Conservation (phyloP, 2,113 vertebrate species). For the Anolis sagrei region DNA sequence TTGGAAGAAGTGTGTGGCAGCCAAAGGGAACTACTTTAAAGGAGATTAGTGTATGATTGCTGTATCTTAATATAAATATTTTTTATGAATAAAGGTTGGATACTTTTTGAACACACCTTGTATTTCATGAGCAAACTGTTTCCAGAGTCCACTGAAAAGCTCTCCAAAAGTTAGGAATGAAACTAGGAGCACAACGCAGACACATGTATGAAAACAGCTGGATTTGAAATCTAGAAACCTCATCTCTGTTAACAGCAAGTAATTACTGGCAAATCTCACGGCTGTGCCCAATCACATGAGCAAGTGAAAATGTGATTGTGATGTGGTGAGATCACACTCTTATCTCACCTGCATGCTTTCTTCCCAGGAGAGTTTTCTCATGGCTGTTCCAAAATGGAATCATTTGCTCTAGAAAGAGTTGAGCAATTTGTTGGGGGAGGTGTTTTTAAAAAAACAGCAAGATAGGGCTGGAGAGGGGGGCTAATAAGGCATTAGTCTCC, state of each 20-base stretch:
- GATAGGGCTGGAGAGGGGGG: constrained; percentile 40
- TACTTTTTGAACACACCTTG: too few relatives aligned
- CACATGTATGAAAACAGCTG: constrained; percentile 57
- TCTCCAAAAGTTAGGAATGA: not conserved
- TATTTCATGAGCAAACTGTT: not conserved
- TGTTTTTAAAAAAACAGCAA: constrained; percentile 29
- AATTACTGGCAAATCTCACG: constrained; percentile 67
- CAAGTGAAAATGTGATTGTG: constrained; percentile 70
- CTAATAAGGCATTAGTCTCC: constrained; percentile 50
- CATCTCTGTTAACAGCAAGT: constrained; percentile 55
- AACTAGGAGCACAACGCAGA: constrained; percentile 47
- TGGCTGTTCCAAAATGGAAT: constrained; percentile 29
- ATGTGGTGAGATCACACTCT: constrained; percentile 57
- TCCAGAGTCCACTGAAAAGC: not conserved
- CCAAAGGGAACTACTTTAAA: too few relatives aligned
- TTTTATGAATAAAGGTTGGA: too few relatives aligned
- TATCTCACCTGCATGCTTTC: constrained; percentile 56
- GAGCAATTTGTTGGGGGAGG: constrained; percentile 35
- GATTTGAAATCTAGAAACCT: constrained; percentile 59
- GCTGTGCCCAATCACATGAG: constrained; percentile 61
- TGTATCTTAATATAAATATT: too few relatives aligned
- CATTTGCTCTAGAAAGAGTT: constrained; percentile 48
- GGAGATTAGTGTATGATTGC: too few relatives aligned
- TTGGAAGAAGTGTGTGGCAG: too few relatives aligned
- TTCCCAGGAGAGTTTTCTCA: constrained; percentile 46